These are phyloP conservation scores for Gryon sp. DNA, from an alignment of 1,140 invertebrate genomes.

Conservation along the genomic window DNA sequence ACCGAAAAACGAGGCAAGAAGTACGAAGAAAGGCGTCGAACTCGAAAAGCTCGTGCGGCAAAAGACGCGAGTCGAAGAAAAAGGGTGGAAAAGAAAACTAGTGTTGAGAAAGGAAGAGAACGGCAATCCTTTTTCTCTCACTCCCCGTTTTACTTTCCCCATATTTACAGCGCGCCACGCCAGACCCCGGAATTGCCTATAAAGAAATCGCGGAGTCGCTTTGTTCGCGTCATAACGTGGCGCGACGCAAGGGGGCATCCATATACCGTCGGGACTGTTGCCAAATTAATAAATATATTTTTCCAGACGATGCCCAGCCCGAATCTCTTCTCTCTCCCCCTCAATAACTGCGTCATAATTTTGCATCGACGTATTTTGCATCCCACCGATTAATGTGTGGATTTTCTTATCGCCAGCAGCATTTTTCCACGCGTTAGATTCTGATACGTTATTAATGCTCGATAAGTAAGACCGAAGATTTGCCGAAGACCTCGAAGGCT, in stretches of 20 bases:
- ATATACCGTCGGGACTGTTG: slow-evolving; percentile 74
- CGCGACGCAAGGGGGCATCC: slow-evolving; percentile 74
- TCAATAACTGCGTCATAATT: slow-evolving; percentile 67
- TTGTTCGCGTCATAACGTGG: slow-evolving; percentile 79
- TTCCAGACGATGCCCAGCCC: slow-evolving; percentile 67
- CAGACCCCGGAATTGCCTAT: slow-evolving; percentile 78
- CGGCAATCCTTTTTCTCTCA: neutral
- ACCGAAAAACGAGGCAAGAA: neutral
- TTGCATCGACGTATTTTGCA: slow-evolving; percentile 66
- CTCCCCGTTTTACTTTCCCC: slow-evolving; percentile 37
- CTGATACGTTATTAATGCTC: slow-evolving; percentile 40
- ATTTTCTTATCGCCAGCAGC: slow-evolving; percentile 63
- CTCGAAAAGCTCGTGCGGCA: too few relatives aligned
- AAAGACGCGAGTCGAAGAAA: too few relatives aligned
- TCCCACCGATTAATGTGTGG: slow-evolving; percentile 53
- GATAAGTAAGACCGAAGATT: slow-evolving; percentile 7
- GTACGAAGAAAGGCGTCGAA: too few relatives aligned
- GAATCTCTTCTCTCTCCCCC: too few relatives aligned
- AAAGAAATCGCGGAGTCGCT: slow-evolving; percentile 78
- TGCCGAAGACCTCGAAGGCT: neutral
- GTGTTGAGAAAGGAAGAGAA: slow-evolving; percentile 10
- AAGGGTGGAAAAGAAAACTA: neutral
- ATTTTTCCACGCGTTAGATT: slow-evolving; percentile 20
- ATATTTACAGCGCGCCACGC: slow-evolving; percentile 75
- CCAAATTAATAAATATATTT: slow-evolving; percentile 81